Base-by-base conservation (phyloP, 2,888 invertebrate genomes). In the Apotomis capreana region DNA sequence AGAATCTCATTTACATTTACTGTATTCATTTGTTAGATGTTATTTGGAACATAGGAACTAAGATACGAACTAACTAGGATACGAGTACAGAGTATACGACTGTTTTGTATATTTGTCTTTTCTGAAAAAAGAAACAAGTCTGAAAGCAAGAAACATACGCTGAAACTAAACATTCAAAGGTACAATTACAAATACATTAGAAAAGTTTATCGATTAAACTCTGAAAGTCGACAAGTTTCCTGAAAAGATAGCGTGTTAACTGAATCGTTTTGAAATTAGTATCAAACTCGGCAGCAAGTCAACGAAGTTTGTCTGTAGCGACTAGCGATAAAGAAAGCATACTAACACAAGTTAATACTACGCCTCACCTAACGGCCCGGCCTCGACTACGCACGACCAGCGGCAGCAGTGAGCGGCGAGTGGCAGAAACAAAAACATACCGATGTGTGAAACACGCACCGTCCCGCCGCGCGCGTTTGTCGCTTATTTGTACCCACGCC, bases 311-410 rank as follows among this genome's bases (percentile, higher is more conserved):
- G 36, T 40, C 61, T 57, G 72, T 37, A 51, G 52, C 60, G 40
- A 36, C 78, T 37, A 51, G 52, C 60, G 40, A 36, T 78, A 77
- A 80, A 82, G 81, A 80, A 80, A 79, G 82, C 79, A 81, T 83
- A 82, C 82, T 80, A 78, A 81, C 83, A 78, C 82, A 90, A 90
- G 84, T 90, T 90, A 89, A 86, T 90, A 89, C 88, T 87, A 86
- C 87, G 86, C 89, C 86, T 88, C 26, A 26, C 26, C 26, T 26
- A 26, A 26, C 26, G 26, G 26, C 26, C 26, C 2, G 26, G 26
- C 1, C 26, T 26, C 26, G 26, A 26, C 26, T 26, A 26, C 26
- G 26, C 26, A 26, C 26, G 26, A 26, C 26, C 26, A 26, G 26
- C 2, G 26, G 26, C 26, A 26, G 26, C 26, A 26, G 26, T 26